A percentile compares a stretch with the other conserved stretches of the same genome.
Conservation (phyloP, 2,797 vertebrate species). For the Eupleurogrammus muticus region DNA sequence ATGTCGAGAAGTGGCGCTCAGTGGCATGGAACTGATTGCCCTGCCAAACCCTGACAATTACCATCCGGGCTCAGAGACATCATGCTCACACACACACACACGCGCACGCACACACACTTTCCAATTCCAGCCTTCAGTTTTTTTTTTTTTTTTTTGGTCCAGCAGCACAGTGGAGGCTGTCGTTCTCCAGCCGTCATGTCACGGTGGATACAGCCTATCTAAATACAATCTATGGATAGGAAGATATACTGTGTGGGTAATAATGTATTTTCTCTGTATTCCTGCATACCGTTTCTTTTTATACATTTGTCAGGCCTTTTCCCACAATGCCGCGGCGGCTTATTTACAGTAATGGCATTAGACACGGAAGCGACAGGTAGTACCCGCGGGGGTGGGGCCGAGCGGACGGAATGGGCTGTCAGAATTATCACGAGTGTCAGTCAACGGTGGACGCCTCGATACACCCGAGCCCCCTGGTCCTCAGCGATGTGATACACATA, state of each 20-base stretch:
- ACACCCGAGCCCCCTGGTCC: background rate
- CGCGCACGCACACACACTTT: constrained; percentile 18
- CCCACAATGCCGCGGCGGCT: background rate
- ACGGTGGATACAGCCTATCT: background rate
- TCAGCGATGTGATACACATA: background rate
- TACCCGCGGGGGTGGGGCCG: background rate
- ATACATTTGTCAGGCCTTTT: background rate
- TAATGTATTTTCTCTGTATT: constrained; percentile 1
- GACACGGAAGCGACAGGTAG: constrained; percentile 8
- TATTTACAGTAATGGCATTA: background rate
- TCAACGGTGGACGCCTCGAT: background rate
- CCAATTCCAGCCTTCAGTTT: constrained; percentile 37
- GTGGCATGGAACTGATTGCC: constrained; percentile 79
- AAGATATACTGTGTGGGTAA: constrained; percentile 4
- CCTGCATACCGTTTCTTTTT: background rate
- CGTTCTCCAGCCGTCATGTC: constrained; percentile 30
- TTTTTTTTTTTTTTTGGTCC: background rate
- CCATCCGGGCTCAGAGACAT: constrained; percentile 51
- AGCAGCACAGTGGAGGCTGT: constrained; percentile 22
- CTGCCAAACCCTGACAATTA: constrained; percentile 75
- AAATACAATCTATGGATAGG: background rate
- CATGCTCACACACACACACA: constrained; percentile 24
- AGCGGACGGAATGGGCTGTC: background rate
- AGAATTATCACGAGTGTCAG: background rate
- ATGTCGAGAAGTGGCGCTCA: constrained; percentile 70